Conservation (phyloP, 2,797 vertebrate species). For the Gymnocypris eckloni region DNA sequence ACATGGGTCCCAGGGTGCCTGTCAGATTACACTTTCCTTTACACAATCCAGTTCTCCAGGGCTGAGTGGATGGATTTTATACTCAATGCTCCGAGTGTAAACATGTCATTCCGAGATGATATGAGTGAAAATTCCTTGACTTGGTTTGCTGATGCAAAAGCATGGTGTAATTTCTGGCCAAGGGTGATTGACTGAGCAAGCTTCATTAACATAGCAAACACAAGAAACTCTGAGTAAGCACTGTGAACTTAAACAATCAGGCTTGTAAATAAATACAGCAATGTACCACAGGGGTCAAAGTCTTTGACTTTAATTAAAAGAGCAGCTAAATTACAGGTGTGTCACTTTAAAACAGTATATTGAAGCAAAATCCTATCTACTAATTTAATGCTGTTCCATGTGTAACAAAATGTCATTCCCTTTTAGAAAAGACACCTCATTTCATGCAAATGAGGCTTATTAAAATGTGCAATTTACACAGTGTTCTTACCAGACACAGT, state of each 20-base stretch:
- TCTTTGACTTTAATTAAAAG: conserved; percentile 5
- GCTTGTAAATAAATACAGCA: conserved; percentile 31
- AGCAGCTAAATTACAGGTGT: conserved; percentile 11
- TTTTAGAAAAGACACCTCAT: not conserved
- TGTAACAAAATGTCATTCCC: not conserved
- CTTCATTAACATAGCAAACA: conserved; percentile 45
- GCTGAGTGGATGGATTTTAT: conserved; percentile 29
- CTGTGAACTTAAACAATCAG: not conserved
- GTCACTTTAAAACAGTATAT: not conserved
- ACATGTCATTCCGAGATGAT: conserved; percentile 23
- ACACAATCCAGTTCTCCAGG: conserved; percentile 20
- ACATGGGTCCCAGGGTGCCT: conserved; percentile 8
- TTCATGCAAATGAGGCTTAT: conserved; percentile 14
- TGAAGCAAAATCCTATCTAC: not conserved
- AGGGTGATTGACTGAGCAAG: conserved; percentile 42
- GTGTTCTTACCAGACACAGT: not conserved
- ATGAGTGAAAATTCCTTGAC: not conserved
- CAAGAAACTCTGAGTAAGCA: not conserved
- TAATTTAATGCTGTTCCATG: not conserved
- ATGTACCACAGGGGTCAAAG: conserved; percentile 16
- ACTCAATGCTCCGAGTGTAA: not conserved
- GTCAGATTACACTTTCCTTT: conserved; percentile 30
- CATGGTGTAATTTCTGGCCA: not conserved
- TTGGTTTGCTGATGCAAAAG: conserved; percentile 11
- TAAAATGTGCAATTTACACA: not conserved